phyloP scores from a whole-genome alignment of 2,113 vertebrate species.

The Grus americana region DNA sequence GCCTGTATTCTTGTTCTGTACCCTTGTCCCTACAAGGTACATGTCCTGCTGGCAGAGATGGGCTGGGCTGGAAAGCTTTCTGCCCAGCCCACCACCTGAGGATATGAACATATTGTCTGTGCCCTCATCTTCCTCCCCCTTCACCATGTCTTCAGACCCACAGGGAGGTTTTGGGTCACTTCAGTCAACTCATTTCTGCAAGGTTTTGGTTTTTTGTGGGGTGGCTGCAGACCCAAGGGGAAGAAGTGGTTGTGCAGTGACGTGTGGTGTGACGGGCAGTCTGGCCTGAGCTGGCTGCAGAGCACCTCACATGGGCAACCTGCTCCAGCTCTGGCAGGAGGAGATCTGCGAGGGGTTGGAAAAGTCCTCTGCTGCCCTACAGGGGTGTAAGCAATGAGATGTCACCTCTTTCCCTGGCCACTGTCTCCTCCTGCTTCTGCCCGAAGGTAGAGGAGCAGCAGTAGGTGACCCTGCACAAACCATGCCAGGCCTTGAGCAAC shows the following conservation, averaged over 20 bases:
- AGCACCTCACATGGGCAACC: not conserved
- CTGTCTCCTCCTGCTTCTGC: not conserved
- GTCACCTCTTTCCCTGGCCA: not conserved
- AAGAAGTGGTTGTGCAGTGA: not conserved
- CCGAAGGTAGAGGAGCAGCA: not conserved
- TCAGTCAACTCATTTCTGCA: not conserved
- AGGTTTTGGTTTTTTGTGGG: not conserved
- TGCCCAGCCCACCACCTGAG: not conserved
- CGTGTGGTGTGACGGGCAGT: accelerated
- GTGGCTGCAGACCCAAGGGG: not conserved
- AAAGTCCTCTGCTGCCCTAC: not conserved
- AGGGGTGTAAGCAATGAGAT: not conserved
- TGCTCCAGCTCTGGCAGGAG: not conserved
- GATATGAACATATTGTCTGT: not conserved
- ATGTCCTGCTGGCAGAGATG: not conserved
- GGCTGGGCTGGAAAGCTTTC: not conserved
- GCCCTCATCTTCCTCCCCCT: no score
- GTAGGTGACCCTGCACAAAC: no score
- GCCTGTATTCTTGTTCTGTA: not conserved
- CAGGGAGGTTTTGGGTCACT: not conserved
- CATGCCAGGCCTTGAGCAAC: not conserved
- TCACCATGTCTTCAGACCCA: not conserved
- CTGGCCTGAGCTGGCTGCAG: not conserved
- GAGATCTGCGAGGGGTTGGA: not conserved
- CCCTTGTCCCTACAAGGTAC: not conserved